Percentiles rank a stretch among this genome's conserved stretches.
phyloP scores from a whole-genome alignment of 2,797 vertebrate species.

The Aulostomus chinensis region DNA sequence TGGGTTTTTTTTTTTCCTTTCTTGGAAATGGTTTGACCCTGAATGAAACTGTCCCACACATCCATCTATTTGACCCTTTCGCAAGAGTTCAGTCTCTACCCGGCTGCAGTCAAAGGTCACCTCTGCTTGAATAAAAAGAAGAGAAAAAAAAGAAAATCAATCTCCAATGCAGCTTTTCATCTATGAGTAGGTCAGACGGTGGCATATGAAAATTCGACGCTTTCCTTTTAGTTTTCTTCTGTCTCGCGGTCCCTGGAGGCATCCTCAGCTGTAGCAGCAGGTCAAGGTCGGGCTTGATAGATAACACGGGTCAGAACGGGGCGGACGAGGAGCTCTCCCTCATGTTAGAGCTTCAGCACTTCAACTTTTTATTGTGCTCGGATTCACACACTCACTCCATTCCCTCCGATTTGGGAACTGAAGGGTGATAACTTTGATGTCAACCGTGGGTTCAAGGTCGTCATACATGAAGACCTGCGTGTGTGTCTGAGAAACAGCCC shows the following conservation, averaged over 20 bases:
- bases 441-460: constrained; percentile 18
- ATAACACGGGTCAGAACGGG: constrained; percentile 26
- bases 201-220: constrained; percentile 51
- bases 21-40: too few relatives aligned
- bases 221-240: constrained; percentile 20
- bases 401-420: constrained; percentile 17
- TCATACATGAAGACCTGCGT: constrained; percentile 12
- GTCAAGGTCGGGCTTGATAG: constrained; percentile 57
- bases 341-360: constrained; percentile 23
- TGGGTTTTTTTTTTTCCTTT: too few relatives aligned
- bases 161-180: constrained; percentile 51
- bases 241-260: constrained; percentile 37
- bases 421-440: too few relatives aligned
- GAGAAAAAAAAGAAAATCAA: constrained; percentile 61
- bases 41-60: too few relatives aligned
- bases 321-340: constrained; percentile 16
- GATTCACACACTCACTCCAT: constrained; percentile 4
- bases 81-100: too few relatives aligned
- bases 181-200: constrained; percentile 58
- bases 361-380: constrained; percentile 23
- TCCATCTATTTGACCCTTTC: too few relatives aligned
- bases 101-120: constrained; percentile 61
- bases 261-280: constrained; percentile 27
- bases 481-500: neutral
- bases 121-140: constrained; percentile 34